Evolutionary conservation across 1,140 invertebrate genomes (phyloP).

Genomic region (Drosophila athabasca): DNA sequence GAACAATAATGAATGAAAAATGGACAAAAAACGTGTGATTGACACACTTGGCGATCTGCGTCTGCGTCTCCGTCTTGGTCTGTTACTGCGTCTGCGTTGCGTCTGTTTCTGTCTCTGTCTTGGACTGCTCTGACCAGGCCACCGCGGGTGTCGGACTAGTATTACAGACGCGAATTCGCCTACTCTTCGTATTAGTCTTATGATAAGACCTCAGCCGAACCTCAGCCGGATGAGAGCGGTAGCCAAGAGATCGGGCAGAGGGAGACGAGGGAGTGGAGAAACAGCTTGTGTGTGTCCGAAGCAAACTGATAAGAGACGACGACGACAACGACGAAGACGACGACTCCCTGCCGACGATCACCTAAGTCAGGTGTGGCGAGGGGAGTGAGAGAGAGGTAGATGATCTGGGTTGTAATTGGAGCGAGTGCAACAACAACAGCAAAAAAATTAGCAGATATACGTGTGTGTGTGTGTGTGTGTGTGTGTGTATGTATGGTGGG

Average conservation of each 20-base stretch:
- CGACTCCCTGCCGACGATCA: too few species aligned
- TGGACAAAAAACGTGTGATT: constrained; percentile 50
- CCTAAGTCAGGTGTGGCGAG: constrained; percentile 4
- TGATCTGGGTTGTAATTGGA: constrained; percentile 63
- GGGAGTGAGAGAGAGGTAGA: constrained; percentile 26
- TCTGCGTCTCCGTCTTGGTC: constrained; percentile 32
- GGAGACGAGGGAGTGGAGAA: not conserved
- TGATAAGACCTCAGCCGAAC: constrained; percentile 55
- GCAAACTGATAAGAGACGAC: constrained; percentile 12
- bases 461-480: too few species aligned
- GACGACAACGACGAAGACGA: too few species aligned
- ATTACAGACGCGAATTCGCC: constrained; percentile 55
- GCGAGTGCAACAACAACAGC: constrained; percentile 41
- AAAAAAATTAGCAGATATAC: constrained; percentile 64
- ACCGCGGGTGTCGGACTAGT: constrained; percentile 30
- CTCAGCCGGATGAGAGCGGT: constrained; percentile 3
- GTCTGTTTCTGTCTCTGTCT: constrained; percentile 47
- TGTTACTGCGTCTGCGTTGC: not conserved
- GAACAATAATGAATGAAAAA: constrained; percentile 7
- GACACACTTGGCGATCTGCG: constrained; percentile 60
- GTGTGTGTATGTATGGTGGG: not conserved
- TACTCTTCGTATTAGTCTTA: constrained; percentile 47
- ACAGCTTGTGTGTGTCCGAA: constrained; percentile 1
- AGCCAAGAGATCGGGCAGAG: constrained; percentile 1
- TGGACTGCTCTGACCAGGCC: too few species aligned